phyloP scores from a whole-genome alignment of 2,888 invertebrate species.

The Heliconius ismenius region DNA sequence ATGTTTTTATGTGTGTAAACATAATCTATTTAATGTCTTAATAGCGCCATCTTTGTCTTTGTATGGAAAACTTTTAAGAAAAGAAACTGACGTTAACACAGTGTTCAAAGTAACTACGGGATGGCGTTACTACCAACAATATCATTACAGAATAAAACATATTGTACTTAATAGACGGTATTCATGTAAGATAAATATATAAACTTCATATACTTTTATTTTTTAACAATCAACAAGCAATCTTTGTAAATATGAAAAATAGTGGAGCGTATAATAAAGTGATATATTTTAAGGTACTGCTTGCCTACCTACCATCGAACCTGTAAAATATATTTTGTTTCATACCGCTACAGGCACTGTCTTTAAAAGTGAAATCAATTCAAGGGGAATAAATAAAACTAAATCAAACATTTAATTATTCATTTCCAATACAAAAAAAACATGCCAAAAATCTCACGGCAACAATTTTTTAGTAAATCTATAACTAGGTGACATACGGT shows the following conservation, averaged over 20 bases:
- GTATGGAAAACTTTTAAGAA: background rate
- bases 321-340: too few relatives aligned
- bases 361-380: background rate
- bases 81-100: background rate
- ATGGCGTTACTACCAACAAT: background rate
- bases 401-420: background rate
- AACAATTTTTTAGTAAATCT: constrained; percentile 6
- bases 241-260: too few relatives aligned
- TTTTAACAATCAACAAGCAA: too few relatives aligned
- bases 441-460: background rate
- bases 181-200: too few relatives aligned
- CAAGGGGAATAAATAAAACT: background rate
- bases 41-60: background rate
- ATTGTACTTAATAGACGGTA: background rate
- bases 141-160: background rate
- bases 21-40: background rate
- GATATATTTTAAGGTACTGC: too few relatives aligned
- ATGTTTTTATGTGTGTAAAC: background rate
- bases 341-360: too few relatives aligned
- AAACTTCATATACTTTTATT: too few relatives aligned
- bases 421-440: background rate
- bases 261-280: too few relatives aligned
- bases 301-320: too few relatives aligned
- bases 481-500: constrained; percentile 3
- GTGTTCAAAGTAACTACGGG: background rate